A percentile compares a stretch with the other conserved stretches of the same genome.
Conservation (phyloP, 2,797 vertebrate genomes). For the Ctenopoma multispine region DNA sequence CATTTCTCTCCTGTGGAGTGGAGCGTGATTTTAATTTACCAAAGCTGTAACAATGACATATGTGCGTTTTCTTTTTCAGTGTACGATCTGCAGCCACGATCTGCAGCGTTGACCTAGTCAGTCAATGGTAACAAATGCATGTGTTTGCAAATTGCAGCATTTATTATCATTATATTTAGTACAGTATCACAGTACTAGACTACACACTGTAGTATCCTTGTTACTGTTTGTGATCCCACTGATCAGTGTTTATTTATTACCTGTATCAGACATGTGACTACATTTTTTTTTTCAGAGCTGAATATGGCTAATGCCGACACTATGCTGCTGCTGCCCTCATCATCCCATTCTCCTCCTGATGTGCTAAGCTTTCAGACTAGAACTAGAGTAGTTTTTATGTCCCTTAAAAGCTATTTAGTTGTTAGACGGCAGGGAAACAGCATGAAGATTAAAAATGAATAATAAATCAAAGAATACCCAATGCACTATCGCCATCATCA, state of each 20-base stretch:
- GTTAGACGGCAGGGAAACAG: neutral
- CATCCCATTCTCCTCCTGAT: neutral
- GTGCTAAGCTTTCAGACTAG: no score
- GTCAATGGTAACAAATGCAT: no score
- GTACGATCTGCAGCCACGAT: neutral
- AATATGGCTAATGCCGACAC: no score
- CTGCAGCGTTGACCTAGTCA: neutral
- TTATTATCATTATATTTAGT: no score
- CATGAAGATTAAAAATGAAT: conserved; percentile 2
- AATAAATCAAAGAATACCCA: conserved; percentile 14
- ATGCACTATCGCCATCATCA: neutral
- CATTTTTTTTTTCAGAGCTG: no score
- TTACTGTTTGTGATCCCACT: no score
- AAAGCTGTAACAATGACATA: neutral
- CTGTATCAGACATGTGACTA: neutral
- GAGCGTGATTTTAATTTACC: neutral
- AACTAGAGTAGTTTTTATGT: neutral
- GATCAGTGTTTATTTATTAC: neutral
- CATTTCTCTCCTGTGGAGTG: neutral
- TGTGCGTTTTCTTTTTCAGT: neutral
- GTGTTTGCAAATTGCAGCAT: no score
- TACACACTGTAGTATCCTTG: no score
- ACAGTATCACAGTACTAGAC: no score
- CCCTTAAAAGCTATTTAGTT: conserved; percentile 3
- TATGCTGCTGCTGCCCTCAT: neutral